Percentiles rank a stretch among this genome's conserved stretches.
Conservation (phyloP, 2,888 invertebrate genomes). For the Branchipolynoe longqiensis region DNA sequence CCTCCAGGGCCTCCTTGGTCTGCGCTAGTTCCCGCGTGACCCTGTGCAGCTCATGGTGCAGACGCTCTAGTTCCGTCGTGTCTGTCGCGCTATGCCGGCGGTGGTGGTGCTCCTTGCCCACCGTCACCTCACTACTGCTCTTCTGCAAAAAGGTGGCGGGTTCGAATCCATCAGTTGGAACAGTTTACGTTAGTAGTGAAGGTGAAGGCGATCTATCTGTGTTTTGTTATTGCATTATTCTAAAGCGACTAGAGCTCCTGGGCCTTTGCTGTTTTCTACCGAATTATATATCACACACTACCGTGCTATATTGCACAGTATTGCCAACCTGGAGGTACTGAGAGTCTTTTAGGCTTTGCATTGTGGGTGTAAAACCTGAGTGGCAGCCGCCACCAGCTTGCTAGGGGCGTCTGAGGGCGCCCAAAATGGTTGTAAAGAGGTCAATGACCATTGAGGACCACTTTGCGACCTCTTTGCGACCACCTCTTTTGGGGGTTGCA, state of each 20-base stretch:
- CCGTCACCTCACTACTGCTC: conserved; percentile 28
- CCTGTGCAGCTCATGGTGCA: conserved; percentile 32
- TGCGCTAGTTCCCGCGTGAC: conserved; percentile 30
- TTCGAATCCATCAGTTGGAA: neutral
- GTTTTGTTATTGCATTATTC: neutral
- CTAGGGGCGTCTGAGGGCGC: too few species aligned
- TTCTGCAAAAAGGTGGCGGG: neutral
- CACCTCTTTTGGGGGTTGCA: too few species aligned
- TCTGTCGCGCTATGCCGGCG: neutral
- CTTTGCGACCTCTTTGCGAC: too few species aligned
- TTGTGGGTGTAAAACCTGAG: neutral
- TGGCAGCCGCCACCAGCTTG: too few species aligned
- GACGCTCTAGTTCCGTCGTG: conserved; percentile 15
- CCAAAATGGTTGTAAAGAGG: too few species aligned
- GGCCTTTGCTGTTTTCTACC: neutral
- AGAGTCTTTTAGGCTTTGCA: neutral
- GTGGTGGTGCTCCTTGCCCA: conserved; percentile 12
- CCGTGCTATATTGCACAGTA: neutral
- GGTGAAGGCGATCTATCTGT: neutral
- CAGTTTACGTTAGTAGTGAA: neutral
- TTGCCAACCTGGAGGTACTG: too few species aligned
- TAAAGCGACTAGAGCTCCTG: neutral
- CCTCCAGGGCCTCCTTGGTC: conserved; percentile 23
- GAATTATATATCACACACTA: neutral
- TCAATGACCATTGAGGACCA: too few species aligned